Conservation (phyloP, 2,888 invertebrate genomes). For the Drosophila subsilvestris region DNA sequence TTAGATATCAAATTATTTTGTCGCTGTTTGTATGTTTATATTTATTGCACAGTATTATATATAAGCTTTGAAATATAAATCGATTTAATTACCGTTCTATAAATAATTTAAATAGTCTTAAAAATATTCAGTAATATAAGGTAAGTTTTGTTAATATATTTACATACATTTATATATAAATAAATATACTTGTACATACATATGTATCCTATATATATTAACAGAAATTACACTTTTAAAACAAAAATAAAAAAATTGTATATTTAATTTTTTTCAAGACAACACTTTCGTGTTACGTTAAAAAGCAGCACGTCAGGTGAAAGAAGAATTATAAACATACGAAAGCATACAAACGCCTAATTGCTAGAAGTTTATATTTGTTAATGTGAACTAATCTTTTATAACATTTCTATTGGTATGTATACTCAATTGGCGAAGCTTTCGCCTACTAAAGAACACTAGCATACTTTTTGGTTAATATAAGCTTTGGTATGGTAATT, state of each 20-base stretch:
- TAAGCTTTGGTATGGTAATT: constrained; percentile 90
- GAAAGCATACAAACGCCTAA: constrained; percentile 37
- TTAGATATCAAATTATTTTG: background rate
- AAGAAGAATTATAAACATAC: constrained; percentile 9
- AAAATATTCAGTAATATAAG: constrained; percentile 50
- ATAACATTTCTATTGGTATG: constrained; percentile 51
- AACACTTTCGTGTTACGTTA: background rate
- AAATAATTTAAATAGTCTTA: constrained; percentile 34
- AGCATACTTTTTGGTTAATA: constrained; percentile 90
- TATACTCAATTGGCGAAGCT: constrained; percentile 38
- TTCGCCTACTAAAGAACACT: constrained; percentile 81
- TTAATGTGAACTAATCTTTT: constrained; percentile 54
- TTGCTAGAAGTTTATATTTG: constrained; percentile 40
- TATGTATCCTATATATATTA: constrained; percentile 22
- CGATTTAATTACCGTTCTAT: constrained; percentile 33
- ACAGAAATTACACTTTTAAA: constrained; percentile 39
- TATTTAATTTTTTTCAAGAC: constrained; percentile 33
- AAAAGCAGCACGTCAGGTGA: background rate
- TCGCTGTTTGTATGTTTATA: constrained; percentile 34
- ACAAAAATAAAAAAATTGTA: constrained; percentile 40
- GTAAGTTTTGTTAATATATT: constrained; percentile 44
- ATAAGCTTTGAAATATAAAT: constrained; percentile 59
- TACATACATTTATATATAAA: constrained; percentile 23
- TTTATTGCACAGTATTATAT: constrained; percentile 69
- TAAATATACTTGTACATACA: background rate